Percentiles rank a stretch among this genome's conserved stretches.
Evolutionary conservation across 2,888 invertebrate genomes (phyloP).

Genomic region (Charanyca ferruginea): DNA sequence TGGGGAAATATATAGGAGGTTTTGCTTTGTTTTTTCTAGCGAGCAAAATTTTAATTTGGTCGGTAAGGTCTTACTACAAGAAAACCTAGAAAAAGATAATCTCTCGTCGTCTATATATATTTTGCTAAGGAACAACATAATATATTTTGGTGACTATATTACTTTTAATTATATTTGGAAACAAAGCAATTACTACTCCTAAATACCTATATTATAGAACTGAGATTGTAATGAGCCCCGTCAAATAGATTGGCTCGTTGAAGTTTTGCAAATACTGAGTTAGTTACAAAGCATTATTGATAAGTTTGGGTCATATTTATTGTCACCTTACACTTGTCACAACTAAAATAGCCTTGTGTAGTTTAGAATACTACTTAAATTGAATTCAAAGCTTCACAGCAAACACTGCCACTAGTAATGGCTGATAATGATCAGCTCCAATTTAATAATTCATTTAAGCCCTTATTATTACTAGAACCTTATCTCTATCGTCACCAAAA

Average conservation of each 20-base stretch:
- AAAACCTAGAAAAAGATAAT: background rate
- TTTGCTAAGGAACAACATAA: too few species aligned
- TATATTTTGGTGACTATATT: background rate
- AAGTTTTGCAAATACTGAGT: background rate
- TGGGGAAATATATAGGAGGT: conserved; percentile 38
- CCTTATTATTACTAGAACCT: background rate
- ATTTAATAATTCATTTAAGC: conserved; percentile 1
- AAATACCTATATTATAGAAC: too few species aligned
- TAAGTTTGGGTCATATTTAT: conserved; percentile 13
- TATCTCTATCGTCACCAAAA: background rate
- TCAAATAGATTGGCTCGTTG: background rate
- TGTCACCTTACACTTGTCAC: conserved; percentile 47
- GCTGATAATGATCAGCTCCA: conserved; percentile 25
- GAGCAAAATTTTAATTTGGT: conserved; percentile 10
- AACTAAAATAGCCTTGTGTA: conserved; percentile 24
- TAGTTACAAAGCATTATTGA: background rate
- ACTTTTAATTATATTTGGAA: background rate
- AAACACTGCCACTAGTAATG: conserved; percentile 19
- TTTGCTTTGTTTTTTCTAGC: background rate
- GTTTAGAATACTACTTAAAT: conserved; percentile 37
- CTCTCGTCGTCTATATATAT: background rate
- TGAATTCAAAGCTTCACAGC: conserved; percentile 23
- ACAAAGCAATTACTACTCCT: background rate
- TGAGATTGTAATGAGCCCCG: too few species aligned
- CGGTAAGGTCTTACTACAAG: background rate